Percentiles rank a stretch among this genome's conserved stretches.
Conservation (phyloP, 2,888 invertebrate genomes). For the Sceliomorpha sp. region DNA sequence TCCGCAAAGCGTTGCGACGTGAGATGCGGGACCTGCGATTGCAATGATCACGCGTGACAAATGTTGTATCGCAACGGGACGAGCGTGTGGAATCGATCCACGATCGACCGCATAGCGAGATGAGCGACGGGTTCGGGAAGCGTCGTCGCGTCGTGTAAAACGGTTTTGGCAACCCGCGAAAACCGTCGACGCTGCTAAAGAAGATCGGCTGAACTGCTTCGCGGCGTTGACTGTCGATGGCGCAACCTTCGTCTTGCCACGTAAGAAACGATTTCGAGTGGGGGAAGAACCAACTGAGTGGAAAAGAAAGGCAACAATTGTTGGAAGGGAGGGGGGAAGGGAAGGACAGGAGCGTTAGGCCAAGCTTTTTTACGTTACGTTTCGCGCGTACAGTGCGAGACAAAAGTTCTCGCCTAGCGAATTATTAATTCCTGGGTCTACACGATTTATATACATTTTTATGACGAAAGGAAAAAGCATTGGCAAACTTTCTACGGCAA, state of each 20-base stretch:
- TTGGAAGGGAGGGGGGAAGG: constrained; percentile 22
- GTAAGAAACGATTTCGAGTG: constrained; percentile 40
- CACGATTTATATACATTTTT: too few species aligned
- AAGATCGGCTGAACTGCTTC: constrained; percentile 42
- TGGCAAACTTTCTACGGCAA: too few species aligned
- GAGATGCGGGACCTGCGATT: too few species aligned
- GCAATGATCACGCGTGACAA: too few species aligned
- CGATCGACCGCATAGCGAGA: too few species aligned
- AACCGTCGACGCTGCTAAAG: constrained; percentile 31
- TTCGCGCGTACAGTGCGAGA: neutral
- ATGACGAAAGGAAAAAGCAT: too few species aligned
- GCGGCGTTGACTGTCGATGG: constrained; percentile 27
- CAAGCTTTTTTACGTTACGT: neutral
- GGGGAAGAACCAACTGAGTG: constrained; percentile 25
- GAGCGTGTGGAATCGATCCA: too few species aligned
- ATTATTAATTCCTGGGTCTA: too few species aligned
- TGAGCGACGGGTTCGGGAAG: too few species aligned
- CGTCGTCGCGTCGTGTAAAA: too few species aligned
- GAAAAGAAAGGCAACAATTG: constrained; percentile 20
- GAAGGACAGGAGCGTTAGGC: neutral
- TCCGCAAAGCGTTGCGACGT: too few species aligned
- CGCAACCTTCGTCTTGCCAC: constrained; percentile 50
- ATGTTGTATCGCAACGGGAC: too few species aligned
- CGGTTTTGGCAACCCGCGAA: neutral
- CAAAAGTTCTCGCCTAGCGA: neutral